Conservation (phyloP, 2,113 vertebrate genomes). For the Corvus cornix region DNA sequence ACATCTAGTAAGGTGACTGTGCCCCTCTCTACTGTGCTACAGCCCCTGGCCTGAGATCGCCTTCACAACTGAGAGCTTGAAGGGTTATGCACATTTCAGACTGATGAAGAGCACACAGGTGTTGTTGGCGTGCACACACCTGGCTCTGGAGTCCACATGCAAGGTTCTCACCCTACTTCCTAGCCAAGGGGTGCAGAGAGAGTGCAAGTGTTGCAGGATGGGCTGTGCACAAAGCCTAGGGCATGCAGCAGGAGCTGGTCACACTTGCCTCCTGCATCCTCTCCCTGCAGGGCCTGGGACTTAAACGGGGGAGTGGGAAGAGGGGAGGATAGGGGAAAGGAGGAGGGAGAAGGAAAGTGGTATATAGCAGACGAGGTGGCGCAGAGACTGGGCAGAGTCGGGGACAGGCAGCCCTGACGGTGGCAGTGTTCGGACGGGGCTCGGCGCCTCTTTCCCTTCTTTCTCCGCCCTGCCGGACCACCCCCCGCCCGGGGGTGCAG, state of each 20-base stretch:
- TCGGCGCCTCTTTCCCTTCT: rapidly evolving
- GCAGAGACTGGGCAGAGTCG: too few species aligned
- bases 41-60: background rate
- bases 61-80: background rate
- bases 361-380: background rate
- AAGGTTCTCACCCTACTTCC: background rate
- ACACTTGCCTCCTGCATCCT: too few species aligned
- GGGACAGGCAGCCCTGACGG: background rate
- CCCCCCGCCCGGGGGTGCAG: background rate
- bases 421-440: background rate
- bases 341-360: too few species aligned
- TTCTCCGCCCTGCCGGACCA: background rate
- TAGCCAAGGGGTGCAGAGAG: background rate
- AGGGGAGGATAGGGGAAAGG: too few species aligned
- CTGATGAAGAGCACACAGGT: background rate
- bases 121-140: rapidly evolving
- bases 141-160: background rate
- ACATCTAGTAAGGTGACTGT: rapidly evolving
- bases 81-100: background rate
- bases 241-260: background rate
- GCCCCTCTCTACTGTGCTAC: background rate
- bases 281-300: background rate
- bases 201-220: too few species aligned
- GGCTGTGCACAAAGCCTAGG: background rate
- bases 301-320: rapidly evolving